These are phyloP conservation scores for Crossaster papposus DNA, from an alignment of 53 echinoderm and acorn worm species.

Conservation along the genomic window DNA sequence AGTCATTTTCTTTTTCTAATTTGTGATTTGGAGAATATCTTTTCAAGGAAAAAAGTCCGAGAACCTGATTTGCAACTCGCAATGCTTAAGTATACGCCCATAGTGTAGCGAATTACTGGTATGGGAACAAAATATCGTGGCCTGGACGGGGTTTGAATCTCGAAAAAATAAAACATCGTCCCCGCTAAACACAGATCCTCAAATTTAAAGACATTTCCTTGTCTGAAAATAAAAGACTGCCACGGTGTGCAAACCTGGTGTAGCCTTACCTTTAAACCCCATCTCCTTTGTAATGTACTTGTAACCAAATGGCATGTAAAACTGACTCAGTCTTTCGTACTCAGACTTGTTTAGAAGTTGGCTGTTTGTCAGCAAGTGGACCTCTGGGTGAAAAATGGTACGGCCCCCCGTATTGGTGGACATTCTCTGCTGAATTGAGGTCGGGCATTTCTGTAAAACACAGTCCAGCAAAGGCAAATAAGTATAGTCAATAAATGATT, in stretches of 20 bases:
- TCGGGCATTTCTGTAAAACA: slow-evolving; percentile 50
- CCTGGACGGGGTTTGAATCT: too few relatives aligned
- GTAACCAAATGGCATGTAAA: slow-evolving; percentile 66
- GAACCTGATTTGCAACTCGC: too few relatives aligned
- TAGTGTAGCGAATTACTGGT: too few relatives aligned
- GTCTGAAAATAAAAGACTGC: not conserved
- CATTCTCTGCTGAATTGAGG: slow-evolving; percentile 62
- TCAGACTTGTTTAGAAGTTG: slow-evolving; percentile 44
- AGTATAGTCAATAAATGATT: not conserved
- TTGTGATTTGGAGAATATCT: too few relatives aligned
- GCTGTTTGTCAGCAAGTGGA: slow-evolving; percentile 43
- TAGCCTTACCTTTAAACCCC: slow-evolving; percentile 41
- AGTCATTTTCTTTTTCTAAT: too few relatives aligned
- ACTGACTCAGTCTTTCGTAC: slow-evolving; percentile 39
- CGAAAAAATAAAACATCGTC: too few relatives aligned
- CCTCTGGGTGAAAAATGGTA: slow-evolving; percentile 52
- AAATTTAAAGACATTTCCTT: not conserved
- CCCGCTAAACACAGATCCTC: not conserved
- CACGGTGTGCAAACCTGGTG: not conserved
- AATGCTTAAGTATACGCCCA: too few relatives aligned
- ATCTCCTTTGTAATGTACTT: slow-evolving; percentile 7
- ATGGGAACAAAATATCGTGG: too few relatives aligned
- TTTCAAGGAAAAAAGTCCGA: too few relatives aligned
- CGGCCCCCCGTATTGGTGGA: slow-evolving; percentile 6
- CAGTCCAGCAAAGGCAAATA: not conserved